Base-by-base conservation (phyloP, 2,113 vertebrate species). In the Rana temporaria region DNA sequence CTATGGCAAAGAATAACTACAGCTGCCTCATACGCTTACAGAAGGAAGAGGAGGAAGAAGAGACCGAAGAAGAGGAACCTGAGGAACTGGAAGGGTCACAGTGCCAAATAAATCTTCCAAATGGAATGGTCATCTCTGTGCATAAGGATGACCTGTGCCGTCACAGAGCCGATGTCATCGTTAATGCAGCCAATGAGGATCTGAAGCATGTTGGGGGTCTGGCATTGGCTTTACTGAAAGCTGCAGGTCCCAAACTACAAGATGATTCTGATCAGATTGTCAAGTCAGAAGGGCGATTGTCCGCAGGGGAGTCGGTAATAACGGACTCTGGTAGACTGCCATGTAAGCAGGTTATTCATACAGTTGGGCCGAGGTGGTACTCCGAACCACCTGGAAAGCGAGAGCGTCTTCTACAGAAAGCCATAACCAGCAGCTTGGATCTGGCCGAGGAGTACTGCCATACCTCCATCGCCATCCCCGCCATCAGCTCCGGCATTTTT, bases 391-490 rank as follows among this genome's bases (percentile, higher is more conserved):
- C n/a, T 20, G 5, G 20, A 0, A 85, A 19, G 48, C 84, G 90
- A 0, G 0, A 65, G 6, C 0, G 0, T 0, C 64, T 89, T 48
- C 69, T 98, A 55, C 94, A 66, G 42, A 89, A 4, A 71, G 86
- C 53, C 0, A 90, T 98, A 34, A 90, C 67, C 77, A 84, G 24
- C 1, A 93, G 92, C 15, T 85, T 99, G 0, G 69, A 60, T 0
- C 83, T 91, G 3, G 95, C 97, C 4, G 92, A 92, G 42, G 6
- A 0, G 0, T 0, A 69, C 0, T 30, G 84, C 1, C 90, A 88
- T 17, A 0, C 0, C 3, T 96, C 96, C 7, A 87, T 99, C 68
- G 97, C 95, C 63, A 86, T 99, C n/a, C 95, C 97, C 0, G 90
- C 94, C 4, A 67, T 98, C 76, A 92, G 94, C 2, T 92, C 89